Base-by-base conservation (phyloP, 1,140 invertebrate species). In the Portunus trituberculatus region DNA sequence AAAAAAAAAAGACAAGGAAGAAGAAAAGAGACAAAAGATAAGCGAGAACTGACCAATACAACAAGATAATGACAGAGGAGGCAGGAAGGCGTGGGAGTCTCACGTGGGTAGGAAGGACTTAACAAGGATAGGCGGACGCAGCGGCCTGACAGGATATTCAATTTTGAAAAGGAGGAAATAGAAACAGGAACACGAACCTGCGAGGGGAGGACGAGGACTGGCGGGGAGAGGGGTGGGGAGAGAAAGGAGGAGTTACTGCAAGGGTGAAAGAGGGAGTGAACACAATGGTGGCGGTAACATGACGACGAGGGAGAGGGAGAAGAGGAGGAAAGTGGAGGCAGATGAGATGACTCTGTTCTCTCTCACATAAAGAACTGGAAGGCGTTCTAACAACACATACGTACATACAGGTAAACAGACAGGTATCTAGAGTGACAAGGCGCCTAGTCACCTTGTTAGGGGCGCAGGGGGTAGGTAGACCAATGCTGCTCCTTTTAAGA, bases 281-380 rank as follows among this genome's bases (percentile, higher is more conserved):
- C 67, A 76, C 67, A 76, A 76, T 76, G 67, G 20, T 76, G 67
- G 67, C 67, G 67, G 67, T 76, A 76, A 76, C 67, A 76, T 20
- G 67, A 59, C 12, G 8, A 76, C 6, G 20, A 76, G 25, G 67
- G 20, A 76, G 67, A 76, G 25, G 20, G n/a, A 8, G 67, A 76
- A 8, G n/a, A 76, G 20, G 67, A 76, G 67, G 67, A 76, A 76
- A 20, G n/a, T n/a, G n/a, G 67, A 76, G 39, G 39, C 39, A 76
- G n/a, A 76, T 76, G 20, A n/a, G 4, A 76, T 76, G n/a, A 25
- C 6, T n/a, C 67, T n/a, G 67, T 76, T n/a, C 20, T 76, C n/a
- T 76, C 20, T 76, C n/a, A 7, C 6, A 76, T n/a, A 20, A 76
- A n/a, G 67, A 76, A n/a, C 20, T 8, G 1, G 67, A 25, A n/a